Conservation (phyloP, 1,140 invertebrate species). For the Drosophila kurseongensis region DNA sequence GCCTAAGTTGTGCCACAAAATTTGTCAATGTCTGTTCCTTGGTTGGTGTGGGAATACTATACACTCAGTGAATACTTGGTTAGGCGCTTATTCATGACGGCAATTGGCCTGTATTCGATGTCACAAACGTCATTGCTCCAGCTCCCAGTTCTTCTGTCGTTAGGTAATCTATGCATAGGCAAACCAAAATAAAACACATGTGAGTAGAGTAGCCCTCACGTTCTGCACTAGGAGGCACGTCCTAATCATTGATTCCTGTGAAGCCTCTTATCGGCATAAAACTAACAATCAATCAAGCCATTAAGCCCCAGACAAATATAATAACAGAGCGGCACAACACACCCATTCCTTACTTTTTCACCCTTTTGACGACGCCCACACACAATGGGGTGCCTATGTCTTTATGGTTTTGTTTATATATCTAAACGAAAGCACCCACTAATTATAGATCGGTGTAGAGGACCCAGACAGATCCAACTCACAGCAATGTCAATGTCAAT, state of each 20-base stretch:
- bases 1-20: slow-evolving; percentile 40
- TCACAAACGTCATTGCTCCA: slow-evolving; percentile 36
- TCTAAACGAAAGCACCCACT: slow-evolving; percentile 30
- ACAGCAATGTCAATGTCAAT: slow-evolving; percentile 70
- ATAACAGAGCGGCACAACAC: slow-evolving; percentile 13
- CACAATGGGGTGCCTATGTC: background rate
- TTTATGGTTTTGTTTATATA: slow-evolving; percentile 24
- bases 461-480: background rate
- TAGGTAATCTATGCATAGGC: slow-evolving; percentile 54
- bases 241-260: slow-evolving; percentile 31
- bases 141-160: slow-evolving; percentile 4
- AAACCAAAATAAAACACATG: slow-evolving; percentile 30
- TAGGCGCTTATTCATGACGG: slow-evolving; percentile 63
- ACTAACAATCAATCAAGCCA: slow-evolving; percentile 53
- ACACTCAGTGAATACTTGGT: slow-evolving; percentile 24
- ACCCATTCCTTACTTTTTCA: slow-evolving; percentile 8
- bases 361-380: slow-evolving; percentile 9
- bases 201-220: slow-evolving; percentile 1
- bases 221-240: slow-evolving; percentile 47
- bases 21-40: slow-evolving; percentile 31
- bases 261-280: slow-evolving; percentile 40
- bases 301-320: slow-evolving; percentile 48
- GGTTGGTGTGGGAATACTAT: slow-evolving; percentile 5
- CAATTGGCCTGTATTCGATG: slow-evolving; percentile 38
- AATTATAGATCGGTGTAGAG: slow-evolving; percentile 49